Evolutionary conservation across 2,113 vertebrate species (phyloP), one percentile per base, ranked within the genome.

Genomic region (Cyprinodon variegatus): DNA sequence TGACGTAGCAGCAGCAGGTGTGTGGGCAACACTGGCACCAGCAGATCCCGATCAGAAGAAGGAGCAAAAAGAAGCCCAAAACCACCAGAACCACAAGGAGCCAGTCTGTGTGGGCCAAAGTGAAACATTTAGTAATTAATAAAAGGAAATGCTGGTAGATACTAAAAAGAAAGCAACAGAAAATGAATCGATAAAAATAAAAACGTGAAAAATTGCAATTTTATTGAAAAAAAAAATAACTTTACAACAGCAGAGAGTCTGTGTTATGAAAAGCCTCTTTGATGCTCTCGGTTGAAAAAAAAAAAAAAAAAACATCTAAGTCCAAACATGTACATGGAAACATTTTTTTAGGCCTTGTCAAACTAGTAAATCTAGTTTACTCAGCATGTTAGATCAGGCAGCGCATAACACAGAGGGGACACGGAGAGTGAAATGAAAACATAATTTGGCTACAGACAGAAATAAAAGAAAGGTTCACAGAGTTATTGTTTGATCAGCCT

Each of bases 21-120:
- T 97, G 96, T 1, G 97, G 97, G 77, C 97, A 97, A 78, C 96
- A 97, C 90, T 98, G 97, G 46, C 97, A 98, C 96, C 97, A 98
- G 88, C 96, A 98, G 91, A 98, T 95, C 53, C 94, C 93, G 1
- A 97, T 92, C 66, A 97, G 88, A 15, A 96, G 83, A 78, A 97
- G 69, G 68, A 97, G 14, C 29, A 97, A 75, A 50, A 96, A 72
- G 77, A 86, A 93, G 0, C 94, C 96, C 12, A 97, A 40, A 5
- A 94, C 92, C 72, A 98, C 95, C 76, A 97, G 64, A 0, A 96
- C 85, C 20, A 98, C 96, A 22, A 98, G 93, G 36, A 98, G 90
- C 97, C 96, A 96, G 83, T 97, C 97, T 98, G 94, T 68, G 65
- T 11, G 46, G 60, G 61, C 7, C 50, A 72, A 3, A 20, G 46